phyloP scores from a whole-genome alignment of 2,888 invertebrate genomes.

The Chrysodeixis includens region DNA sequence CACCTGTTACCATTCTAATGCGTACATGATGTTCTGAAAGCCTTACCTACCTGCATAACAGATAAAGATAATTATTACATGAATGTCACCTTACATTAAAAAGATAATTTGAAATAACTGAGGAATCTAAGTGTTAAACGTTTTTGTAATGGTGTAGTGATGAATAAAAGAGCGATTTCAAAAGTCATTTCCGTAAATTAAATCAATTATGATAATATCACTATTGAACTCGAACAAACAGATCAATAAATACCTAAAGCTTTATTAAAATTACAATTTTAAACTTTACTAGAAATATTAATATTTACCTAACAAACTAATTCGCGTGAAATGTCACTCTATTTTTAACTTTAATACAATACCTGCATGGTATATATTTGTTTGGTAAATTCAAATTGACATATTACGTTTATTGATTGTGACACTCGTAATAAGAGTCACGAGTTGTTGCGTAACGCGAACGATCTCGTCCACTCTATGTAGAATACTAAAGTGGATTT shows the following conservation, averaged over 20 bases:
- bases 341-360: slow-evolving; percentile 63
- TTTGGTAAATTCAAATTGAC: slow-evolving; percentile 59
- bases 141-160: not conserved
- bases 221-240: slow-evolving; percentile 50
- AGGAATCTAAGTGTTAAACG: slow-evolving; percentile 8
- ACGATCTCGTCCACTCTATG: slow-evolving; percentile 77
- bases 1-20: slow-evolving; percentile 23
- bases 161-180: not conserved
- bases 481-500: slow-evolving; percentile 70
- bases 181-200: not conserved
- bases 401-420: slow-evolving; percentile 76
- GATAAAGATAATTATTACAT: slow-evolving; percentile 20
- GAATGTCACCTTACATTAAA: slow-evolving; percentile 28
- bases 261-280: slow-evolving; percentile 70
- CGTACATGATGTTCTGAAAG: slow-evolving; percentile 18
- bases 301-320: slow-evolving; percentile 71
- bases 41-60: slow-evolving; percentile 13
- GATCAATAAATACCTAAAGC: slow-evolving; percentile 59
- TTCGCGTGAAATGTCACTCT: slow-evolving; percentile 40
- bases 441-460: slow-evolving; percentile 86
- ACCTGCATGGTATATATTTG: slow-evolving; percentile 65
- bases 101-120: slow-evolving; percentile 23
- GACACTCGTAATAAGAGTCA: slow-evolving; percentile 82
- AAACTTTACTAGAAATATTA: slow-evolving; percentile 74
- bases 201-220: slow-evolving; percentile 30